These are phyloP conservation scores for Diaphora mendica DNA, from an alignment of 2,888 invertebrate species.

Conservation along the genomic window DNA sequence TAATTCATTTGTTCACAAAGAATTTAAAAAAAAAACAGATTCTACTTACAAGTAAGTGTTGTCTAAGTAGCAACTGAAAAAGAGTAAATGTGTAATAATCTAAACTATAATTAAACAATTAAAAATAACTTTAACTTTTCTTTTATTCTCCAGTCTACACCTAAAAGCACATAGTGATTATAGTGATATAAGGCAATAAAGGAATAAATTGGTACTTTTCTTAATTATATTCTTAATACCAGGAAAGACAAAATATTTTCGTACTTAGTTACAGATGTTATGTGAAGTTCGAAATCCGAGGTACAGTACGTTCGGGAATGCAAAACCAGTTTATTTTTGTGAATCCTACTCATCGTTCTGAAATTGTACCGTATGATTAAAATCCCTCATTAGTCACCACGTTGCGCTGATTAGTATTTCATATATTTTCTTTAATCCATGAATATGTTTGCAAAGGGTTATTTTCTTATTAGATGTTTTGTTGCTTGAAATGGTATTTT, in stretches of 20 bases:
- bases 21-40: neutral
- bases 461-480: constrained; percentile 3
- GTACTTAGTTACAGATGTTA: constrained; percentile 19
- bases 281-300: constrained; percentile 65
- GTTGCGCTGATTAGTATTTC: constrained; percentile 35
- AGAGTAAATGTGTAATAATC: too few species aligned
- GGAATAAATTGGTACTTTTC: too few species aligned
- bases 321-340: constrained; percentile 71
- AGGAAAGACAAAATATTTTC: constrained; percentile 1
- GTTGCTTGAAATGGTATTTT: neutral
- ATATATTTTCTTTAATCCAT: constrained; percentile 22
- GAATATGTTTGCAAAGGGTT: constrained; percentile 3
- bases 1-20: neutral
- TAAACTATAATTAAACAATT: too few species aligned
- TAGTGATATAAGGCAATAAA: too few species aligned
- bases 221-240: neutral
- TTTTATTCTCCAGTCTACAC: too few species aligned
- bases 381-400: constrained; percentile 71
- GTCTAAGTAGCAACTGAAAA: neutral
- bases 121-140: too few species aligned
- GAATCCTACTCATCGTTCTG: constrained; percentile 52
- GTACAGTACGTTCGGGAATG: constrained; percentile 70
- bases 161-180: too few species aligned
- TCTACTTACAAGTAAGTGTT: neutral
- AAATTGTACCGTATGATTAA: constrained; percentile 59